These are phyloP conservation scores for Cyphomyrus discorhynchus DNA, from an alignment of 2,113 vertebrate genomes.

Conservation along the genomic window DNA sequence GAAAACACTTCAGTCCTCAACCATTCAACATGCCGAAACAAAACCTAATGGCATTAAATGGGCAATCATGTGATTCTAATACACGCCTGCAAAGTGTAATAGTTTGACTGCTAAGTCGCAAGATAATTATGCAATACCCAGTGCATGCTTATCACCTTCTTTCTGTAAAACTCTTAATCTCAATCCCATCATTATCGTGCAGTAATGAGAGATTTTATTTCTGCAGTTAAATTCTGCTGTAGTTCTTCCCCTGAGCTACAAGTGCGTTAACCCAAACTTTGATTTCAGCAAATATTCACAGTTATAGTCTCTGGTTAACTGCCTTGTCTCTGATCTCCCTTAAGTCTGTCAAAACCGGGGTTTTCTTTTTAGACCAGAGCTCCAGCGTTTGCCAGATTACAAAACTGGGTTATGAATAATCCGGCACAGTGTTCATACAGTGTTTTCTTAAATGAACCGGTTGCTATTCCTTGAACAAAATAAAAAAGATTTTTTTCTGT, in stretches of 20 bases:
- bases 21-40: neutral
- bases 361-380: neutral
- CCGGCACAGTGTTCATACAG: neutral
- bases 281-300: neutral
- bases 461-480: neutral
- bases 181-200: neutral
- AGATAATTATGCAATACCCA: slow-evolving; percentile 4
- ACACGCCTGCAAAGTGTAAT: neutral
- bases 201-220: neutral
- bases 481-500: neutral
- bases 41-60: neutral
- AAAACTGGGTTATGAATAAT: neutral
- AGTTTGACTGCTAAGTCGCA: neutral
- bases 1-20: neutral
- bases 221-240: neutral
- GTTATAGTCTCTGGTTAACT: neutral
- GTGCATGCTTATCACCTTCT: neutral
- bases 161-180: neutral
- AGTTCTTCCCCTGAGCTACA: neutral
- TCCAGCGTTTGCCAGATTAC: neutral
- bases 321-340: neutral
- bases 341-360: neutral
- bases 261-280: neutral
- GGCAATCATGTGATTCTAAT: neutral
- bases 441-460: neutral